A percentile compares a stretch with the other conserved stretches of the same genome.
Evolutionary conservation across 2,888 invertebrate genomes (phyloP).

Genomic region (Phyllotreta striolata): DNA sequence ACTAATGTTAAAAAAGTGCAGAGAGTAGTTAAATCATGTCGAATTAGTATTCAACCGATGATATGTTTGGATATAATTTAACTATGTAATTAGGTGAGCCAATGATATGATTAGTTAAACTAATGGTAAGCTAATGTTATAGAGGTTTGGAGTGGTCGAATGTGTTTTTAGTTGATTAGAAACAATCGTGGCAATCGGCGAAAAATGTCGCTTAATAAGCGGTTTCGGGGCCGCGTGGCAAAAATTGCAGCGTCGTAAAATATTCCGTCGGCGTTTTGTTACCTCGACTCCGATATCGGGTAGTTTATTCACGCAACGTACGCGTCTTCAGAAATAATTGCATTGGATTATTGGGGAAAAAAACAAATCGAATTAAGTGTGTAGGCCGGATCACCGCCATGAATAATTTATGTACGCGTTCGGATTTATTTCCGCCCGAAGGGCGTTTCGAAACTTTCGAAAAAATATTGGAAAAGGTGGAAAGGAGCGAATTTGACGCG

Average conservation of each 20-base stretch:
- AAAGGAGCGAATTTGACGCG: neutral
- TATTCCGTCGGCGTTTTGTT: conserved; percentile 10
- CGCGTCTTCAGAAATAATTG: conserved; percentile 23
- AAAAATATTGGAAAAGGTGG: conserved; percentile 7
- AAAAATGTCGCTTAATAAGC: conserved; percentile 5
- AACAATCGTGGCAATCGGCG: neutral
- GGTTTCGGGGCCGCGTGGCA: neutral
- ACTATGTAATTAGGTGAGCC: no score
- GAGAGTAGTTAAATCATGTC: no score
- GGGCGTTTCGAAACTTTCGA: neutral
- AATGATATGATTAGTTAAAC: no score
- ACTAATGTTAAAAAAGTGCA: no score
- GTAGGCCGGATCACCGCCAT: conserved; percentile 10
- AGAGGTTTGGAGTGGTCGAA: no score
- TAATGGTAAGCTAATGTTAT: no score
- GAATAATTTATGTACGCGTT: conserved; percentile 17
- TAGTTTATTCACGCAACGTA: conserved; percentile 21
- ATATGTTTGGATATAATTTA: no score
- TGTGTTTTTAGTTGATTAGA: neutral
- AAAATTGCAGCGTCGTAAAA: conserved; percentile 17
- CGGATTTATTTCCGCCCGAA: conserved; percentile 2
- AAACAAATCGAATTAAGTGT: conserved; percentile 24
- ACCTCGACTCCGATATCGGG: conserved; percentile 8
- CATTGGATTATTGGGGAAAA: conserved; percentile 21
- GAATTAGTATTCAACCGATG: no score